These are phyloP conservation scores for Ptychodera flava DNA, from an alignment of 35 echinoderm and acorn worm species.

Conservation along the genomic window DNA sequence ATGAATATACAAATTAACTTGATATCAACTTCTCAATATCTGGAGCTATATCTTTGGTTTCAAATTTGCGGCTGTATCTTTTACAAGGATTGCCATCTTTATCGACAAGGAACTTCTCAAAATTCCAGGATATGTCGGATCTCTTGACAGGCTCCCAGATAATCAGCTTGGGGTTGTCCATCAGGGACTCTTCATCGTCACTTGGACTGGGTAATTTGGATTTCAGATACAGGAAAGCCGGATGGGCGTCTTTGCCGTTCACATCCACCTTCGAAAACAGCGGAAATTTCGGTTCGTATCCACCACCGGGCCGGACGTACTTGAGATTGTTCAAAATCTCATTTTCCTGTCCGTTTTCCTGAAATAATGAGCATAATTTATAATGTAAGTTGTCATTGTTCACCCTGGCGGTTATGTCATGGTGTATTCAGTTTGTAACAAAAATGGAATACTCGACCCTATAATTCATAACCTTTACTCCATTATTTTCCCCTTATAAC, in stretches of 20 bases:
- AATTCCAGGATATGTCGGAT: conserved; percentile 77
- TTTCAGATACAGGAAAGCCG: conserved; percentile 60
- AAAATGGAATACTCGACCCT: too few species aligned
- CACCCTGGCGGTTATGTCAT: too few species aligned
- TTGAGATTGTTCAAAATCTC: conserved; percentile 52
- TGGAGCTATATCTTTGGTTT: conserved; percentile 35
- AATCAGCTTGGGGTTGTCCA: conserved; percentile 33
- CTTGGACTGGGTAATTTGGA: conserved; percentile 33
- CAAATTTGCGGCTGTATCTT: conserved; percentile 57
- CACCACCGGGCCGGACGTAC: conserved; percentile 71
- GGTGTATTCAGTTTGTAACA: too few species aligned
- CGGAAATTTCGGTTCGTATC: conserved; percentile 61
- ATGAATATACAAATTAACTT: too few species aligned
- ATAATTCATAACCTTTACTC: too few species aligned
- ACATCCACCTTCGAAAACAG: conserved; percentile 68
- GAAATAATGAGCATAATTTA: background rate
- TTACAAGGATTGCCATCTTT: conserved; percentile 53
- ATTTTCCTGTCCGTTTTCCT: conserved; percentile 69
- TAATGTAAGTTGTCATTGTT: background rate
- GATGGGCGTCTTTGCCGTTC: conserved; percentile 52
- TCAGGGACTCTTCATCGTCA: conserved; percentile 31
- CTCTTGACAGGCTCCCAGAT: conserved; percentile 67
- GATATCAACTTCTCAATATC: conserved; percentile 70
- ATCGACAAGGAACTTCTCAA: conserved; percentile 80
- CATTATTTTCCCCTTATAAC: too few species aligned